Percentiles rank a stretch among this genome's conserved stretches.
phyloP scores from a whole-genome alignment of 2,797 vertebrate genomes.

The Coregonus ussuriensis region DNA sequence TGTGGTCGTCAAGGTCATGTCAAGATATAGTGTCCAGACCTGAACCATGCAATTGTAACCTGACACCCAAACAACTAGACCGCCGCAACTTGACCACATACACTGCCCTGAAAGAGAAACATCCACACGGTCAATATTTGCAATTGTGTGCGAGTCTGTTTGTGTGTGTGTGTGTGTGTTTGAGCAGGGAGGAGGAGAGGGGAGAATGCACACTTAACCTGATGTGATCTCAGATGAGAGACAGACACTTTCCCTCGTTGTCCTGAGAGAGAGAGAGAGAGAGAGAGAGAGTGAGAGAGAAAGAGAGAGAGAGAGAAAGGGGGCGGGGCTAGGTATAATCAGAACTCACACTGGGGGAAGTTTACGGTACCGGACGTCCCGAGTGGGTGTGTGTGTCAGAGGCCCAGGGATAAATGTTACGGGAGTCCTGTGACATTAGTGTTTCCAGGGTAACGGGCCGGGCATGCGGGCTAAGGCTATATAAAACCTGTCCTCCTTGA shows the following conservation, averaged over 20 bases:
- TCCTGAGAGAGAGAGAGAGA: slow-evolving; percentile 18
- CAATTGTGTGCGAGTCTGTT: background rate
- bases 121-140: slow-evolving; percentile 62
- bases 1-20: too few relatives aligned
- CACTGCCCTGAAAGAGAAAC: background rate
- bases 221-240: slow-evolving; percentile 48
- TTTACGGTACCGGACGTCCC: slow-evolving; percentile 47
- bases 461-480: slow-evolving; percentile 71
- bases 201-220: slow-evolving; percentile 45
- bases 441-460: slow-evolving; percentile 70
- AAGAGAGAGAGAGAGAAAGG: background rate
- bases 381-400: slow-evolving; percentile 25
- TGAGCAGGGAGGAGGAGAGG: slow-evolving; percentile 35
- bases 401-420: slow-evolving; percentile 70
- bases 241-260: slow-evolving; percentile 37
- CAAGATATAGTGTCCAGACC: too few relatives aligned
- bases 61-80: background rate
- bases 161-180: slow-evolving; percentile 29
- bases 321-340: slow-evolving; percentile 28
- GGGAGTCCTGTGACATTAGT: slow-evolving; percentile 53
- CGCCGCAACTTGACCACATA: too few relatives aligned
- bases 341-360: slow-evolving; percentile 43
- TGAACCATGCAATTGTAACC: too few relatives aligned
- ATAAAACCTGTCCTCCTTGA: slow-evolving; percentile 79
- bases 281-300: slow-evolving; percentile 8